Conservation (phyloP, 2,797 vertebrate species). For the Malurus splendens region DNA sequence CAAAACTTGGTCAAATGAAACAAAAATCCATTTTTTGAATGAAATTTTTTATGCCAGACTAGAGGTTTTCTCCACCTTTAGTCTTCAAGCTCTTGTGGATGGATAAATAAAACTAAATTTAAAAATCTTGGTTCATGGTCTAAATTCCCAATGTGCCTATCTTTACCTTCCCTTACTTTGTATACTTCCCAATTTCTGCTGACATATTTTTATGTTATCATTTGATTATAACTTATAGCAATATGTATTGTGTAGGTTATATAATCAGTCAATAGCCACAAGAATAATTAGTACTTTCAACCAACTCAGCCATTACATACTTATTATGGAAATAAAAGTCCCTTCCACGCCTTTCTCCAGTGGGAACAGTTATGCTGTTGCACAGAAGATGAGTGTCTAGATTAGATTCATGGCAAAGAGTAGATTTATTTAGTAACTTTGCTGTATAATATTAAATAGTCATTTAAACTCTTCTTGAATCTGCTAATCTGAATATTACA, state of each 20-base stretch:
- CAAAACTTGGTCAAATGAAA: not conserved
- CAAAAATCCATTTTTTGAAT: not conserved
- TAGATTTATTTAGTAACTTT: not conserved
- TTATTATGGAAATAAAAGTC: not conserved
- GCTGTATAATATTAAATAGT: not conserved
- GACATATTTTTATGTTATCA: not conserved
- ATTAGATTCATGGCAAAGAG: not conserved
- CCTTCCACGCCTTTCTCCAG: not conserved
- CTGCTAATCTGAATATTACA: not conserved
- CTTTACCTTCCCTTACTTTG: not conserved
- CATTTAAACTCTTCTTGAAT: not conserved
- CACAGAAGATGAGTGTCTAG: not conserved
- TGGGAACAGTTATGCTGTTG: not conserved
- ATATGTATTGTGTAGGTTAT: not conserved
- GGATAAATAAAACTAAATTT: not conserved
- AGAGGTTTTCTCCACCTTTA: fast-evolving
- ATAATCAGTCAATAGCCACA: not conserved
- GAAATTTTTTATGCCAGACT: not conserved
- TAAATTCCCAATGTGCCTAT: fast-evolving
- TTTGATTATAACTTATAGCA: not conserved
- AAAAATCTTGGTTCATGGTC: not conserved
- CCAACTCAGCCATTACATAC: fast-evolving
- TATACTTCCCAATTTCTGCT: not conserved
- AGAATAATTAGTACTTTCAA: not conserved
- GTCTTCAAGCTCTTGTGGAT: not conserved